Base-by-base conservation (phyloP, 2,797 vertebrate species). In the Anguilla anguilla region DNA sequence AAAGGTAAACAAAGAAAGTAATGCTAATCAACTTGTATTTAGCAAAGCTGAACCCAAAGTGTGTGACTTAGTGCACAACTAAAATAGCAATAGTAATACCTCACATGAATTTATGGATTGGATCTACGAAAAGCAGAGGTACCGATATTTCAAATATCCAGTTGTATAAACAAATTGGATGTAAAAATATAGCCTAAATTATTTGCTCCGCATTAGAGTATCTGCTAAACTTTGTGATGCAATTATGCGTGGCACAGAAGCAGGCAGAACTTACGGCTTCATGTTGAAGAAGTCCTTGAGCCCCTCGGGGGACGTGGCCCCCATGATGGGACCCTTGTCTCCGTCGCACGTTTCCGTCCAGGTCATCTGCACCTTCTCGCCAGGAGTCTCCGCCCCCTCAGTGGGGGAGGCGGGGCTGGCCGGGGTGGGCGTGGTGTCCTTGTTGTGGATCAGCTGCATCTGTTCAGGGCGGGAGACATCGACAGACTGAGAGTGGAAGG, bases 231-330 rank as follows among this genome's bases (percentile, higher is more conserved):
- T 6, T 39, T 39, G 6, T 5, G 6, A 10, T 6, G 64, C 64
- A 67, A n/a, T n/a, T n/a, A 7, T 67, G 64, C 25, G 6, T 10
- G 6, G 53, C 6, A 43, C 11, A 39, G 25, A 25, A 46, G 31
- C 28, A 43, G 79, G 2, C 31, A 77, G 59, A n/a, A 96, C 98
- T 77, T 95, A 99, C 99, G 98, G 99, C 93, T 98, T 99, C 97
- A 99, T 99, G 95, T 94, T 98, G 96, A 99, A 98, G 92, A 97
- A 95, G 92, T 99, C 98, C 94, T 97, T 99, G 92, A 96, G 95
- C 49, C 92, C 95, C 89, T 98, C 98, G 0, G 96, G 95, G 88
- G 95, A 96, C 64, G 95, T 93, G 0, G 96, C 96, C 79, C 95
- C 96, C 91, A 96, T 94, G 92, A 93, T 96, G 93, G 95, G 97